Evolutionary conservation across 2,888 invertebrate genomes (phyloP).

Genomic region (Boloria euphrosyne): DNA sequence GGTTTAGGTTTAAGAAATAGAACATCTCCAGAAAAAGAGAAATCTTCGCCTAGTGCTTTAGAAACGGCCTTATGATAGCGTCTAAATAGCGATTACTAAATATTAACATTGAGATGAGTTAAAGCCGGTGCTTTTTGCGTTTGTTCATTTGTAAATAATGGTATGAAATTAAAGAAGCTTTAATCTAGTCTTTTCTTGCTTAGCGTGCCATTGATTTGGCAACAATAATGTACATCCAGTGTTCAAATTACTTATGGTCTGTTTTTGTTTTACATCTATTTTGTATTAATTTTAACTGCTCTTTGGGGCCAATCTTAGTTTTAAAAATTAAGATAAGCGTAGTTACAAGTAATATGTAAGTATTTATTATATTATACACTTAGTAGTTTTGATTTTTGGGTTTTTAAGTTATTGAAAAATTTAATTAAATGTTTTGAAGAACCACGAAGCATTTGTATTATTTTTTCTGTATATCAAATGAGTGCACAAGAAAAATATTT

Average conservation of each 20-base stretch:
- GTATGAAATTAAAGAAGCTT: constrained; percentile 77
- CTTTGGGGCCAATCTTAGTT: constrained; percentile 74
- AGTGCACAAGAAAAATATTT: neutral
- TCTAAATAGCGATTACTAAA: constrained; percentile 23
- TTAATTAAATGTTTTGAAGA: constrained; percentile 76
- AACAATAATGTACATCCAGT: constrained; percentile 58
- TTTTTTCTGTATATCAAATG: neutral
- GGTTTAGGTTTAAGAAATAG: constrained; percentile 50
- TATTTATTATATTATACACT: constrained; percentile 75
- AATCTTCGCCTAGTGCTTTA: constrained; percentile 78
- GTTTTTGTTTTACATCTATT: constrained; percentile 52
- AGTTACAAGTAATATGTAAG: constrained; percentile 70
- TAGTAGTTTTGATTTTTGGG: constrained; percentile 75
- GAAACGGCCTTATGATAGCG: constrained; percentile 84
- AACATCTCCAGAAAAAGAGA: constrained; percentile 66
- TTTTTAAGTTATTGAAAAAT: constrained; percentile 79
- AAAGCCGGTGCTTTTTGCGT: constrained; percentile 63
- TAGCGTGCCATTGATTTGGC: constrained; percentile 69
- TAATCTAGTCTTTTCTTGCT: constrained; percentile 79
- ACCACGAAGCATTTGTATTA: constrained; percentile 33
- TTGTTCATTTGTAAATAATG: constrained; percentile 54
- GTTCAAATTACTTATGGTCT: constrained; percentile 50
- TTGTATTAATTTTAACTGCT: constrained; percentile 54
- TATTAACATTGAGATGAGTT: constrained; percentile 32
- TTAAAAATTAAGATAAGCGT: constrained; percentile 56